phyloP scores from a whole-genome alignment of 1,140 invertebrate species.

The Drosophila athabasca region DNA sequence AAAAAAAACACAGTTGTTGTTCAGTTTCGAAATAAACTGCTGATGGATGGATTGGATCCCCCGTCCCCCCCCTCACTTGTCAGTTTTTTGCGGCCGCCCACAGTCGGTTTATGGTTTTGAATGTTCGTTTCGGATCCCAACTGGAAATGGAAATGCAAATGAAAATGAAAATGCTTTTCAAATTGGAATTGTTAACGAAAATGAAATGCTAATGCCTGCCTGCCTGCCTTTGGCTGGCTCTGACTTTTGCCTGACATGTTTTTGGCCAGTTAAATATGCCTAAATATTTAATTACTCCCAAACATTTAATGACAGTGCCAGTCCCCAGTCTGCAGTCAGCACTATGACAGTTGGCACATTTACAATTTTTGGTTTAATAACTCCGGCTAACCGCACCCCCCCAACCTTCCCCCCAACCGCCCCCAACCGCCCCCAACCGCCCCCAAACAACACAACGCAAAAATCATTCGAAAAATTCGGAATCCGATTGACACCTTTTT shows the following conservation, averaged over 20 bases:
- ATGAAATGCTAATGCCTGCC: constrained; percentile 66
- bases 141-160: constrained; percentile 17
- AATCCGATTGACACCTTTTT: constrained; percentile 65
- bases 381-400: constrained; percentile 51
- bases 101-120: neutral
- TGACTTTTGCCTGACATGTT: constrained; percentile 48
- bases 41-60: constrained; percentile 3
- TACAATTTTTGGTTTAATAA: constrained; percentile 54
- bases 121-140: no score
- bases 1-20: no score
- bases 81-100: constrained; percentile 16
- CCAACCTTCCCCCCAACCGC: neutral
- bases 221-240: constrained; percentile 16
- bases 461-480: constrained; percentile 14
- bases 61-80: neutral
- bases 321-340: neutral
- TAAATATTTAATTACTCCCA: constrained; percentile 76
- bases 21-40: neutral
- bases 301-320: constrained; percentile 57
- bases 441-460: constrained; percentile 10
- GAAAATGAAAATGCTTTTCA: constrained; percentile 4
- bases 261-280: constrained; percentile 35
- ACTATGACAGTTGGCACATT: constrained; percentile 2
- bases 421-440: no score
- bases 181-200: constrained; percentile 30